These are phyloP conservation scores for Bovichtus diacanthus DNA, from an alignment of 2,797 vertebrate species.

Conservation along the genomic window DNA sequence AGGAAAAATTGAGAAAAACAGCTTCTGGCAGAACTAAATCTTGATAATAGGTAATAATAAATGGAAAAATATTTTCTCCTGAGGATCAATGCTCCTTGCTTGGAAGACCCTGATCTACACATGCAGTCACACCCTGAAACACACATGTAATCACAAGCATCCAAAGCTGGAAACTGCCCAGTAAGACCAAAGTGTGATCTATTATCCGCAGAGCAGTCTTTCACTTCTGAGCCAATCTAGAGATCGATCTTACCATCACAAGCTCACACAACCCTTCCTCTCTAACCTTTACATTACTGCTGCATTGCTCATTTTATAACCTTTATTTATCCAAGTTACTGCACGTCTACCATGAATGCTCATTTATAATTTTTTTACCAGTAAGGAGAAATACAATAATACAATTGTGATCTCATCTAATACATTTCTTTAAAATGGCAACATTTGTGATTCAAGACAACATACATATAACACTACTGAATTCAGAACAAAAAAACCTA, in stretches of 20 bases:
- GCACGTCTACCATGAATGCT: background rate
- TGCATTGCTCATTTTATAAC: slow-evolving; percentile 11
- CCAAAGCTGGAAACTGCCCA: background rate
- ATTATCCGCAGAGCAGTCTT: slow-evolving; percentile 7
- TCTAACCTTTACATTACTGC: slow-evolving; percentile 29
- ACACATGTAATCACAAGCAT: background rate
- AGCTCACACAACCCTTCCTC: slow-evolving; percentile 1
- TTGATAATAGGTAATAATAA: background rate
- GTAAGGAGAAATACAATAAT: too few relatives aligned
- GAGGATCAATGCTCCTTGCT: background rate
- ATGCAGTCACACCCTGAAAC: background rate
- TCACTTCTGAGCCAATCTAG: slow-evolving; percentile 16
- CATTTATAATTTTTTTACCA: background rate
- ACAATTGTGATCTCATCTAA: background rate
- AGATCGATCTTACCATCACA: slow-evolving; percentile 31
- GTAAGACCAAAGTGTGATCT: background rate
- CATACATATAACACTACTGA: background rate
- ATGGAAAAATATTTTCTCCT: background rate
- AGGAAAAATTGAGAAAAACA: slow-evolving; percentile 1
- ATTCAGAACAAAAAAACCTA: background rate
- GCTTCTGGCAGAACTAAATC: background rate
- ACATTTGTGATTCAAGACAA: background rate
- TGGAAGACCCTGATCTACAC: background rate
- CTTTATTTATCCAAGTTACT: slow-evolving; percentile 13
- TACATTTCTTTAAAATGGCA: background rate